Conservation (phyloP, 2,888 invertebrate species). For the Nomada ferruginata region DNA sequence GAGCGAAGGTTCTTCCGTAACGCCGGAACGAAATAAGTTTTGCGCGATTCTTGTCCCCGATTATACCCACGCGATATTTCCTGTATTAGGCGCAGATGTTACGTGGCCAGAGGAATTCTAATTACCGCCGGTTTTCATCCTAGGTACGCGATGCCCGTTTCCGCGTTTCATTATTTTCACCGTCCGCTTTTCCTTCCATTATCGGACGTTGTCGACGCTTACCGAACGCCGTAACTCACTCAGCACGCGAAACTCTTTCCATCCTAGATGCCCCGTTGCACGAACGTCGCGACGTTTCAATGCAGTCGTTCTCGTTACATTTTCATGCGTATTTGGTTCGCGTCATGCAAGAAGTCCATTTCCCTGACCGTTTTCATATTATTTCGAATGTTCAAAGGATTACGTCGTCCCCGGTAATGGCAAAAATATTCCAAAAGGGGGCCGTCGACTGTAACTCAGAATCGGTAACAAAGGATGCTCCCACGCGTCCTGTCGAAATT, state of each 20-base stretch:
- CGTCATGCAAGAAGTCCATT: too few relatives aligned
- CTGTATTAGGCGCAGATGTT: constrained; percentile 42
- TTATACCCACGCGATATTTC: constrained; percentile 59
- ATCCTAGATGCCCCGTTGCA: neutral
- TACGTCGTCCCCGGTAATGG: neutral
- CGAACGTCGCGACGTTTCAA: neutral
- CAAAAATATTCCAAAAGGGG: neutral
- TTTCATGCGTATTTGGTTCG: too few relatives aligned
- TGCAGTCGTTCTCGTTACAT: too few relatives aligned
- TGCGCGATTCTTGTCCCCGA: constrained; percentile 59
- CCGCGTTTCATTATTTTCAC: constrained; percentile 53
- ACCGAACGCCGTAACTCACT: neutral
- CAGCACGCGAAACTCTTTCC: too few relatives aligned
- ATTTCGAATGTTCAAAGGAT: neutral
- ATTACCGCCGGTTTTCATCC: constrained; percentile 46
- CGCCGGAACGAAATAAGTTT: constrained; percentile 57
- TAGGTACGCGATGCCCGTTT: constrained; percentile 28
- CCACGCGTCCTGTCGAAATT: neutral
- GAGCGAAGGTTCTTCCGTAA: constrained; percentile 67
- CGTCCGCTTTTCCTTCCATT: constrained; percentile 16
- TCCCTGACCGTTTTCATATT: neutral
- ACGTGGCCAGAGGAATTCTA: constrained; percentile 54
- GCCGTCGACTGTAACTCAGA: neutral
- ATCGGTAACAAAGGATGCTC: neutral
- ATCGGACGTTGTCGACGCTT: constrained; percentile 11